A percentile compares a stretch with the other conserved stretches of the same genome.
These are phyloP conservation scores for Hydrotaea cyrtoneurina DNA, from an alignment of 2,888 invertebrate species.

Conservation along the genomic window DNA sequence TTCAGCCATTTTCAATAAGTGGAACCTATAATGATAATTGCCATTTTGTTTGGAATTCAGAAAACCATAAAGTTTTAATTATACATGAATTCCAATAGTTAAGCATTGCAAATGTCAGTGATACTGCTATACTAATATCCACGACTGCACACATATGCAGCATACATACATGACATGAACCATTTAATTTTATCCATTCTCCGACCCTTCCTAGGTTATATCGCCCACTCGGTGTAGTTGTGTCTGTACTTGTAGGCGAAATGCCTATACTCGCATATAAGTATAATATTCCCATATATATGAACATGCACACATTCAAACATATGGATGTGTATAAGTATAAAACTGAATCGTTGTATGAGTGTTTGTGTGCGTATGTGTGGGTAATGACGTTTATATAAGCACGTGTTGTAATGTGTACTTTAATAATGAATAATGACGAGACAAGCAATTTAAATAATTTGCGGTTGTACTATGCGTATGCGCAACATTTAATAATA, in stretches of 20 bases:
- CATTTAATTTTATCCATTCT: slow-evolving; percentile 68
- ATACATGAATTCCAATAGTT: too few relatives aligned
- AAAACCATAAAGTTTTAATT: too few relatives aligned
- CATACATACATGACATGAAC: slow-evolving; percentile 15
- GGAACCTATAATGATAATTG: too few relatives aligned
- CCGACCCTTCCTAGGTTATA: slow-evolving; percentile 46
- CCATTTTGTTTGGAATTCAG: too few relatives aligned
- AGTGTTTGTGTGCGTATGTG: neutral
- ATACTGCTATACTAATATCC: neutral
- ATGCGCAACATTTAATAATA: slow-evolving; percentile 79
- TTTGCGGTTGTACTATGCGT: slow-evolving; percentile 79
- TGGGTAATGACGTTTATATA: slow-evolving; percentile 61
- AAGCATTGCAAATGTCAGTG: too few relatives aligned
- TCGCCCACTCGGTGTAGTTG: neutral
- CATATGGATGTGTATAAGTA: neutral
- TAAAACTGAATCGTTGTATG: neutral
- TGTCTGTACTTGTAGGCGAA: neutral
- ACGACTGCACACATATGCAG: slow-evolving; percentile 22
- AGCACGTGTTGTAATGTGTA: slow-evolving; percentile 70
- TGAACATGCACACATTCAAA: neutral
- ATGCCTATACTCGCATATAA: slow-evolving; percentile 35
- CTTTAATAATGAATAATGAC: slow-evolving; percentile 79
- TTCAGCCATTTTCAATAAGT: too few relatives aligned
- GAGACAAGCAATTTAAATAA: slow-evolving; percentile 80
- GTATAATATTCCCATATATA: neutral